Evolutionary conservation across 2,888 invertebrate genomes (phyloP).

Genomic region (Tillus elongatus): DNA sequence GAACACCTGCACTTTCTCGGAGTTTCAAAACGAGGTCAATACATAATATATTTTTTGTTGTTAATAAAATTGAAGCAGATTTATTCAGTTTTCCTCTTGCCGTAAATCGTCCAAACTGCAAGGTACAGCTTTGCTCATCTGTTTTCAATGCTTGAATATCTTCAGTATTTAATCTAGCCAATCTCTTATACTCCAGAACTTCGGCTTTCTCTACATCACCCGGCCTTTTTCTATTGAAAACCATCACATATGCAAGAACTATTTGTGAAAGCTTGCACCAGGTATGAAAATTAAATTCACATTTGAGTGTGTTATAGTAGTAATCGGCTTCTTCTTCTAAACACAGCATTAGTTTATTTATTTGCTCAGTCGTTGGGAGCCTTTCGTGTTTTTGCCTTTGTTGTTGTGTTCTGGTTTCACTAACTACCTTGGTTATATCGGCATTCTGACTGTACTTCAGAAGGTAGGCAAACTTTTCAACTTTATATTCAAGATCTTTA

Average conservation of each 20-base stretch:
- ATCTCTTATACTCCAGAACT: neutral
- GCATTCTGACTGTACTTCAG: neutral
- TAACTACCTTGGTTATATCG: constrained; percentile 5
- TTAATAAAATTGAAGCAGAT: neutral
- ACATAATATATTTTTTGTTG: neutral
- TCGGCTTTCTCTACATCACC: constrained; percentile 4
- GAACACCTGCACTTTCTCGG: neutral
- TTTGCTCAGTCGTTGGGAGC: neutral
- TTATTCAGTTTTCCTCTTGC: neutral
- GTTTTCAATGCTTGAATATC: neutral
- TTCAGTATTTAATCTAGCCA: neutral
- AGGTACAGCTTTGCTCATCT: neutral
- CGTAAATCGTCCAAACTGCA: neutral
- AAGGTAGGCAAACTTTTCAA: neutral
- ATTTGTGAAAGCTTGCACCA: neutral
- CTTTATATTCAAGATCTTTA: neutral
- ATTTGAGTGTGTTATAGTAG: neutral
- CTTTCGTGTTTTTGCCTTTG: neutral
- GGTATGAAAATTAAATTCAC: neutral
- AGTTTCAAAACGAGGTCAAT: neutral
- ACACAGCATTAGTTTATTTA: neutral
- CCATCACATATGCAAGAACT: neutral
- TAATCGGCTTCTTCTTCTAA: neutral
- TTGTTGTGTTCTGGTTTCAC: neutral
- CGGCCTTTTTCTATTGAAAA: constrained; percentile 6